Base-by-base conservation (phyloP, 2,113 vertebrate species). In the Hydrochoerus hydrochaeris region DNA sequence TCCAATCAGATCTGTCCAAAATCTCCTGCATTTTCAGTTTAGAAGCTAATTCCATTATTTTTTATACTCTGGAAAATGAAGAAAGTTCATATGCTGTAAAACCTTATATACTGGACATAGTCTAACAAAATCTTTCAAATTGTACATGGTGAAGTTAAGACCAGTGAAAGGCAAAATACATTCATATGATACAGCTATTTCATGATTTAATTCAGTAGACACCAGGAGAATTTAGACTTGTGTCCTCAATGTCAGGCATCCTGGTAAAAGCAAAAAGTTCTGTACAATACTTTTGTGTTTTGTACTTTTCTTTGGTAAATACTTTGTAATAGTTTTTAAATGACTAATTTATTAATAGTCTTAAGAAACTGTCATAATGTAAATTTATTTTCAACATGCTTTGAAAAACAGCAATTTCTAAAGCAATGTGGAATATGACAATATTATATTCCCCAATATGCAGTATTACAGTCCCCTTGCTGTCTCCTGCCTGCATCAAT, bases 351-450 rank as follows among this genome's bases (percentile, higher is more conserved):
- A 54, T 26, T 60, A 54, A 49, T 44, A 46, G 71, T 46, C 57
- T 88, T 35, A 91, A 96, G 73, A 92, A 88, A 93, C 16, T 35
- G 91, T 19, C 22, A 63, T 7, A 52, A 73, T 46, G n/a, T 85
- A 63, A 95, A 91, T n/a, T 91, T 52, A 57, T 71, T 88, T 10
- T 57, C 38, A 75, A 67, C 6, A 85, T 28, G 4, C 13, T 71
- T 87, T 75, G 7, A 49, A 49, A n/a, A 91, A 67, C 60, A 17
- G 6, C 13, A 63, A 54, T 78, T 95, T 73, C 12, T 65, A 30
- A 91, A 26, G 6, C 13, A 88, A 80, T 10, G 65, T 3, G 26
- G 30, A 77, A 16, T 63, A 6, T 44, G 28, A 54, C 14, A 73
- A 14, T 73, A 81, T 41, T 62, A 67, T 35, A 3, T 32, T 80